A percentile compares a stretch with the other conserved stretches of the same genome.
Conservation (phyloP, 2,888 invertebrate species). For the Andricus quercusramuli region DNA sequence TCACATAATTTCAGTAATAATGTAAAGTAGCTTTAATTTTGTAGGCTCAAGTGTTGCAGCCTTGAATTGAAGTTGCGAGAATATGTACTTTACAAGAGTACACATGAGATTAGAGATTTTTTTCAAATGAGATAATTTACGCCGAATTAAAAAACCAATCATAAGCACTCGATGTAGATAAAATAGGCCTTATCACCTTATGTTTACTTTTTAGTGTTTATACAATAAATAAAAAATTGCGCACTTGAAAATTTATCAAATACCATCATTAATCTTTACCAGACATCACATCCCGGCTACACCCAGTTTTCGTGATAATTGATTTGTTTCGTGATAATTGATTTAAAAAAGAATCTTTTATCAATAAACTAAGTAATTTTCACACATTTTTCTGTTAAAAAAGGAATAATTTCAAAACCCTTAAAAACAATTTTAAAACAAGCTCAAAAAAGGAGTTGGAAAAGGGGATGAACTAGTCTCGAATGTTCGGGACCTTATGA, state of each 20-base stretch:
- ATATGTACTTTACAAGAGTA: slow-evolving; percentile 3
- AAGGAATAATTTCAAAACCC: too few species aligned
- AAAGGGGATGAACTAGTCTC: too few species aligned
- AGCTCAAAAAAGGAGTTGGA: too few species aligned
- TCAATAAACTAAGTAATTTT: neutral
- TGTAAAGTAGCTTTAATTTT: slow-evolving; percentile 2
- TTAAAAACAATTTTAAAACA: too few species aligned
- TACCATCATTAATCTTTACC: neutral
- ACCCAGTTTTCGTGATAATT: neutral
- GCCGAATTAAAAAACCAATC: neutral
- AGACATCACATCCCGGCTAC: neutral
- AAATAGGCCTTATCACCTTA: neutral
- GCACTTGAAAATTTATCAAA: neutral
- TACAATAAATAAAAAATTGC: neutral
- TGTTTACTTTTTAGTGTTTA: neutral
- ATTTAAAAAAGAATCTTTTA: neutral
- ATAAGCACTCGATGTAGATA: neutral
- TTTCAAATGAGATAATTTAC: neutral
- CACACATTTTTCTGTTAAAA: too few species aligned
- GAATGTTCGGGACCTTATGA: too few species aligned
- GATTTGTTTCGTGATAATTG: neutral
- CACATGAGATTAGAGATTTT: neutral
- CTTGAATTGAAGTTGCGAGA: neutral
- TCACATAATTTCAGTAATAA: neutral
- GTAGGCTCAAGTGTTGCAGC: neutral